phyloP scores from a whole-genome alignment of 2,113 vertebrate genomes.

The Tychaedon coryphoeus region DNA sequence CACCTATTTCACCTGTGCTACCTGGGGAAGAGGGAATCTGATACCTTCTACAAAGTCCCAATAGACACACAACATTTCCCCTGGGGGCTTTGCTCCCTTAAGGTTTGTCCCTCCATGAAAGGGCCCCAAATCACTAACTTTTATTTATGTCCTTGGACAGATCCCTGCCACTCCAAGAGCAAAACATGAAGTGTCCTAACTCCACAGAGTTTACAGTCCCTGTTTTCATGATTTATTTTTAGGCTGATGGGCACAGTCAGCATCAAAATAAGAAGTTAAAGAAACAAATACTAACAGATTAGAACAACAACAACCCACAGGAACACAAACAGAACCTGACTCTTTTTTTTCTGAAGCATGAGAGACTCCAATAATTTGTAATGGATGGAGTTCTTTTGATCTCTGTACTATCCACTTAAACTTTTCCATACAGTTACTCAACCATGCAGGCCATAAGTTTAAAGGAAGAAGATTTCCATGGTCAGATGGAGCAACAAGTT shows the following conservation, averaged over 20 bases:
- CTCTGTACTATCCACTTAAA: slow-evolving; percentile 19
- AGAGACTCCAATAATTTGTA: slow-evolving; percentile 29
- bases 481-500: slow-evolving; percentile 17
- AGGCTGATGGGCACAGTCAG: not conserved
- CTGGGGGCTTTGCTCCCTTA: not conserved
- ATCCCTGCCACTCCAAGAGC: not conserved
- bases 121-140: not conserved
- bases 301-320: not conserved
- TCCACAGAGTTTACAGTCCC: not conserved
- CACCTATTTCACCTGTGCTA: not conserved
- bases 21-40: accelerated
- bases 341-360: not conserved
- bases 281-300: slow-evolving; percentile 30
- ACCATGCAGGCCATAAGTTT: slow-evolving; percentile 36
- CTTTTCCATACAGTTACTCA: slow-evolving; percentile 34
- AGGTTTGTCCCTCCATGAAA: not conserved
- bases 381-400: slow-evolving; percentile 45
- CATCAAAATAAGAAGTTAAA: slow-evolving; percentile 37
- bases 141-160: not conserved
- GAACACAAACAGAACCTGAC: slow-evolving; percentile 28
- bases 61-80: not conserved
- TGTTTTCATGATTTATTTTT: not conserved
- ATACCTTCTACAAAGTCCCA: not conserved
- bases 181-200: accelerated
- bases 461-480: slow-evolving; percentile 57